These are phyloP conservation scores for Tragelaphus buxtoni DNA, from an alignment of 2,113 vertebrate species.

Conservation along the genomic window DNA sequence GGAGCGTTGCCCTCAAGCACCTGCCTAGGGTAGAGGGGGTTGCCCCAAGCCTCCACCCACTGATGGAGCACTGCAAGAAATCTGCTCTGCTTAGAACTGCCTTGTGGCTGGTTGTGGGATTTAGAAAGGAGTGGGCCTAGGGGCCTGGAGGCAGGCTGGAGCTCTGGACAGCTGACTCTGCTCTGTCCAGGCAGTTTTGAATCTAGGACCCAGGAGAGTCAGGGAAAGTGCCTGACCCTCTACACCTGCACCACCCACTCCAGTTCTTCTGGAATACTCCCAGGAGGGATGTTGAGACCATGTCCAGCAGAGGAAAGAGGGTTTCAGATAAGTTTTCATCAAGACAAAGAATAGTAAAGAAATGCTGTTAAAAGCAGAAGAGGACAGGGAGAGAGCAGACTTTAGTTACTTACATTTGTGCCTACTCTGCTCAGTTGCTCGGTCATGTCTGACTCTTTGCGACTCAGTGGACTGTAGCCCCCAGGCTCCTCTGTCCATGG, in stretches of 20 bases:
- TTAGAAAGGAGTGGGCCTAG: neutral
- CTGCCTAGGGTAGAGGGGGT: fast-evolving
- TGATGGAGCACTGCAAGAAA: fast-evolving
- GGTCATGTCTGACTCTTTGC: neutral
- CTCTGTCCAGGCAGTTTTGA: neutral
- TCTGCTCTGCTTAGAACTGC: neutral
- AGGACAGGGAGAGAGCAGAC: no score
- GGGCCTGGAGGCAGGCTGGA: neutral
- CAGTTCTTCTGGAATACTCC: neutral
- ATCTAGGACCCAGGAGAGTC: neutral
- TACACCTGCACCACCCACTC: neutral
- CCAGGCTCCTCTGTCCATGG: neutral
- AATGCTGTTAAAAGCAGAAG: neutral
- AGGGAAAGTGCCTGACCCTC: neutral
- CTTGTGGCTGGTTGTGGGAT: neutral
- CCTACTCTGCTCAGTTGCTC: neutral
- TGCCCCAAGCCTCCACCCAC: neutral
- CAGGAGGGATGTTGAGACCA: neutral
- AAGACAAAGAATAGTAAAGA: neutral
- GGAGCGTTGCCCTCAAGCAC: fast-evolving
- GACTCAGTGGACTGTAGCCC: neutral
- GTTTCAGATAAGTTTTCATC: neutral
- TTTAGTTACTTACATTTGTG: neutral
- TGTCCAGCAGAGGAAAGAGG: neutral
- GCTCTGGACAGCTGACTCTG: fast-evolving